phyloP scores from a whole-genome alignment of 2,888 invertebrate genomes.

The Patella caerulea region DNA sequence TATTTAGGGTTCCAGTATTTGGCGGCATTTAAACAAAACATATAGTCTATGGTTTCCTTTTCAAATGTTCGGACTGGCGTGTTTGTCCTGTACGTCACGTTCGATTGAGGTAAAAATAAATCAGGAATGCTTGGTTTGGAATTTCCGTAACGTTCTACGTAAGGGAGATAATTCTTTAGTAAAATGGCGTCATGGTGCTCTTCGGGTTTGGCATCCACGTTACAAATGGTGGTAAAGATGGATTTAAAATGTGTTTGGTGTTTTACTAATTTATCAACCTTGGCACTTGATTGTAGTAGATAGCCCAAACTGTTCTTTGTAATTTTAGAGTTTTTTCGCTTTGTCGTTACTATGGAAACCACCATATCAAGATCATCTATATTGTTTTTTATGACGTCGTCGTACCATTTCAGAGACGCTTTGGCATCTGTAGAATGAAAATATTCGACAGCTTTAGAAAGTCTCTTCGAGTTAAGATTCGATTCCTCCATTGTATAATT shows the following conservation, averaged over 20 bases:
- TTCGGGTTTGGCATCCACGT: slow-evolving; percentile 57
- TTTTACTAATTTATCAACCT: slow-evolving; percentile 40
- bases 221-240: slow-evolving; percentile 57
- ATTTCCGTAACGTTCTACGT: slow-evolving; percentile 39
- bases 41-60: slow-evolving; percentile 66
- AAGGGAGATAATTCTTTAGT: slow-evolving; percentile 46
- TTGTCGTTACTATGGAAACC: slow-evolving; percentile 54
- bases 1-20: slow-evolving; percentile 46
- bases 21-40: slow-evolving; percentile 61
- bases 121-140: slow-evolving; percentile 27
- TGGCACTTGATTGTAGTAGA: slow-evolving; percentile 51
- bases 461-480: slow-evolving; percentile 29
- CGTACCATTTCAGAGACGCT: slow-evolving; percentile 18
- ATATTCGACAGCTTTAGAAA: slow-evolving; percentile 34
- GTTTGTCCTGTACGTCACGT: slow-evolving; percentile 11
- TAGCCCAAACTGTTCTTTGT: slow-evolving; percentile 46
- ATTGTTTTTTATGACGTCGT: not conserved
- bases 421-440: slow-evolving; percentile 24
- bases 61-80: slow-evolving; percentile 35
- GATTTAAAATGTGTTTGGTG: slow-evolving; percentile 35
- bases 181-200: slow-evolving; percentile 48
- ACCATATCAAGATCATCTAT: slow-evolving; percentile 36
- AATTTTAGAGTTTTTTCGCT: slow-evolving; percentile 39
- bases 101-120: slow-evolving; percentile 16
- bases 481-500: slow-evolving; percentile 29